These are phyloP conservation scores for Dolichomitus sp. DNA, from an alignment of 2,888 invertebrate genomes.

Conservation along the genomic window DNA sequence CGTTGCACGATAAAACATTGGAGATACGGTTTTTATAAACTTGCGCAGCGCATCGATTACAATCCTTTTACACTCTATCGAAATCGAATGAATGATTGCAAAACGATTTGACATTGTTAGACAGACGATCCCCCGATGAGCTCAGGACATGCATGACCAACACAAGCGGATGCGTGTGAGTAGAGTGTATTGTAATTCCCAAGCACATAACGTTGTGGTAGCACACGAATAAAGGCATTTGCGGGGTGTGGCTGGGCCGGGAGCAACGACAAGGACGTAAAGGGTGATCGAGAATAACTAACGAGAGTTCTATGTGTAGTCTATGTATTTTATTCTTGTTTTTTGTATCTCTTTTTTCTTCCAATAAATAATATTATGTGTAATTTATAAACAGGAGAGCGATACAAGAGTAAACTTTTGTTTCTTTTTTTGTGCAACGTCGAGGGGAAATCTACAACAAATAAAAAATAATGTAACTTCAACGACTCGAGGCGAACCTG, in stretches of 20 bases:
- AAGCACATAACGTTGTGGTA: constrained; percentile 51
- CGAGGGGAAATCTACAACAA: constrained; percentile 27
- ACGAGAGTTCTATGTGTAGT: constrained; percentile 59
- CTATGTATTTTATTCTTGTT: constrained; percentile 57
- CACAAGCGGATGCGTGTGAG: constrained; percentile 54
- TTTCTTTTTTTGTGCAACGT: constrained; percentile 12
- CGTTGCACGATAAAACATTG: neutral
- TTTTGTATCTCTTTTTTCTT: constrained; percentile 25
- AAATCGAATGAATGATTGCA: neutral
- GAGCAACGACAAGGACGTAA: constrained; percentile 34
- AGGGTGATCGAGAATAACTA: constrained; percentile 62
- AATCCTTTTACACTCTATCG: neutral
- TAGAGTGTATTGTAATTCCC: constrained; percentile 44
- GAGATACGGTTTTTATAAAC: neutral
- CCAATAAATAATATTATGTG: constrained; percentile 51
- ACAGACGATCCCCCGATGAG: constrained; percentile 23
- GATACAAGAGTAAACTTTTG: constrained; percentile 40
- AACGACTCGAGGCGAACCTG: constrained; percentile 10
- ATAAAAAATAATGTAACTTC: constrained; percentile 28
- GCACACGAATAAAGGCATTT: constrained; percentile 38
- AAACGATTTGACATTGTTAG: neutral
- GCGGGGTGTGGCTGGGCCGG: constrained; percentile 4
- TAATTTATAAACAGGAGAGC: constrained; percentile 50
- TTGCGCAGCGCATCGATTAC: neutral
- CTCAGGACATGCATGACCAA: constrained; percentile 59